Base-by-base conservation (phyloP, 2,797 vertebrate genomes). In the Pipistrellus kuhlii region DNA sequence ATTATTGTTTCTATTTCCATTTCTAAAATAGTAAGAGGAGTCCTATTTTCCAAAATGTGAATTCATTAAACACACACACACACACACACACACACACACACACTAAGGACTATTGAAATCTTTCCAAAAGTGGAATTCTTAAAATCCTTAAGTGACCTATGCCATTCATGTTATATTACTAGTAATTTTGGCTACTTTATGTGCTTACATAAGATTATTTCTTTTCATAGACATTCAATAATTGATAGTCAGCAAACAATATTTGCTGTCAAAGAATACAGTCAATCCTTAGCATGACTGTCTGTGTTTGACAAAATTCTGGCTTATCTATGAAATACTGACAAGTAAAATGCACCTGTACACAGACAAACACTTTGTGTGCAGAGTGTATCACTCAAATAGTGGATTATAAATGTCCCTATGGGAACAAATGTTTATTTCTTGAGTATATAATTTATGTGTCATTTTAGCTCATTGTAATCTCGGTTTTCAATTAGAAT, bases 401-500 rank as follows among this genome's bases (percentile, higher is more conserved):
- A 86, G 8, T 11, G 53, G 30, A 75, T 35, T 51, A 62, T 12
- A 89, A 59, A 76, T 69, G 21, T 57, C 83, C 14, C 25, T 21
- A 94, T 9, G 12, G 9, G 6, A 92, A 23, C 4, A 57, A 82
- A 86, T 20, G 83, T 17, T 51, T 66, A 68, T 44, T 73, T 5
- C n/a, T 71, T 71, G 21, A 23, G 62, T 30, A 53, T 72, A 64
- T 35, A 14, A 81, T 73, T 46, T 86, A 48, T 44, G 23, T 66
- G n/a, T 2, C 8, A 86, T 35, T 1, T 77, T 88, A 85, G 6
- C 8, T 83, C 62, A 87, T 12, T 78, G 5, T 64, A 86, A 53
- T 30, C 15, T 73, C 76, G 30, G 21, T 72, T 94, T 92, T 48
- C 18, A 90, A 76, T 88, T 48, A 75, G 27, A 71, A 69, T 71